Evolutionary conservation across 1,140 invertebrate genomes (phyloP).

Genomic region (Reticulitermes speratus): DNA sequence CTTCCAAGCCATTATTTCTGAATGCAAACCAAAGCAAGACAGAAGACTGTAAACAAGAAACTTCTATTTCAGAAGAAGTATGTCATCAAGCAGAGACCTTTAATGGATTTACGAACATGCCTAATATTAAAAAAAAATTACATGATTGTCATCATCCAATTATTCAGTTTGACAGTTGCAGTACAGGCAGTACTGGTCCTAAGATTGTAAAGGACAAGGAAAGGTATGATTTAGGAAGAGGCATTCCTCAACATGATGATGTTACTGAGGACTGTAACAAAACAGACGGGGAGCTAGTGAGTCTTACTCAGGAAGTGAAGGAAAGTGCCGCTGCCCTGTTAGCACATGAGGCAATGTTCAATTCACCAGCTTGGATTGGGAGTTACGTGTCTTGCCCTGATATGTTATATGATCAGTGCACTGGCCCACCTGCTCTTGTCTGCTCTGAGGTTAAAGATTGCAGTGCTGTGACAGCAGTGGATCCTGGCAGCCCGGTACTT

Average conservation of each 20-base stretch:
- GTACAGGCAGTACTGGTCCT: neutral
- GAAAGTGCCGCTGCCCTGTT: conserved; percentile 40
- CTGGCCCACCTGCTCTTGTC: conserved; percentile 29
- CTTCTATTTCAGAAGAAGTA: no score
- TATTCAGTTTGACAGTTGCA: neutral
- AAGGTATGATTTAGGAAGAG: neutral
- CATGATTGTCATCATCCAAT: neutral
- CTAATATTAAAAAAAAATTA: neutral
- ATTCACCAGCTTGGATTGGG: conserved; percentile 31
- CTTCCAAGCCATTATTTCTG: no score
- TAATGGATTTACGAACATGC: neutral
- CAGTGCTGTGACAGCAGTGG: conserved; percentile 23
- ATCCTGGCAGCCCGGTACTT: conserved; percentile 13
- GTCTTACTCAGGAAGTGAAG: conserved; percentile 37
- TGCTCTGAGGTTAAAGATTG: conserved; percentile 25
- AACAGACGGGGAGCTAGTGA: neutral
- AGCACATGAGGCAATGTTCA: conserved; percentile 40
- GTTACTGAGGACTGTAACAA: neutral
- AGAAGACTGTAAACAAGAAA: no score
- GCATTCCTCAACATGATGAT: neutral
- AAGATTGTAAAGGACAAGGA: neutral
- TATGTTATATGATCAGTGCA: conserved; percentile 23
- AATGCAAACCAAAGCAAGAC: no score
- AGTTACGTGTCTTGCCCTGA: conserved; percentile 35
- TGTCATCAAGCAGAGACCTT: neutral